Evolutionary conservation across 2,113 vertebrate species (phyloP), one percentile per base, ranked within the genome.

Genomic region (Acanthisitta chloris): DNA sequence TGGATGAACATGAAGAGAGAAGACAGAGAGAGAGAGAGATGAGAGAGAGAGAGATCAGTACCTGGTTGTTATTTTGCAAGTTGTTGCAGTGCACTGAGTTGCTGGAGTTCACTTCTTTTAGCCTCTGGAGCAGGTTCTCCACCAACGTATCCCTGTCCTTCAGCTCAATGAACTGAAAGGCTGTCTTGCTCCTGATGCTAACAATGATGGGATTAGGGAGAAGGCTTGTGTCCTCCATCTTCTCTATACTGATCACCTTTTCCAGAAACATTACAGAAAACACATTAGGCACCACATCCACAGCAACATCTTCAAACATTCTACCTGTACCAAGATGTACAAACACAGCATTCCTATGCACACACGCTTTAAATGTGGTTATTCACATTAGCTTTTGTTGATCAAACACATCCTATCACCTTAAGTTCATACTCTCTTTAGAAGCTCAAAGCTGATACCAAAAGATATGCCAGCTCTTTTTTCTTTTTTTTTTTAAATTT

Each of bases 131-230:
- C 62, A 99, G 96, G 40, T 92, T 97, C 77, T 99, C 98, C 90
- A 99, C 98, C 97, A 99, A 96, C 91, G 86, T 93, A 10, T 99
- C 98, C 24, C 99, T 92, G 69, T 98, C 98, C 92, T 96, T 97
- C 89, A 99, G 98, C 90, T 99, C 99, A 36, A 99, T 99, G 92
- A 99, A 98, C 98, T 99, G 99, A 97, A 99, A 99, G 23, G 99
- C 99, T 54, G 97, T 98, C 96, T 99, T 99, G 40, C 98, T 98
- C 61, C 98, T 97, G 72, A 99, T 84, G 49, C 99, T 99, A 81
- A 99, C 92, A 20, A 99, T 99, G 92, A 99, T 98, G 10, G 99
- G 99, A 72, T 98, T 98, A 4, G 99, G 99, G 21, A 99, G 98
- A 52, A 97, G 91, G n/a, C 97, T 98, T 4, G 99, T 99, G 98